These are phyloP conservation scores for Eupristina koningsbergeri DNA, from an alignment of 1,140 invertebrate species.

Conservation along the genomic window DNA sequence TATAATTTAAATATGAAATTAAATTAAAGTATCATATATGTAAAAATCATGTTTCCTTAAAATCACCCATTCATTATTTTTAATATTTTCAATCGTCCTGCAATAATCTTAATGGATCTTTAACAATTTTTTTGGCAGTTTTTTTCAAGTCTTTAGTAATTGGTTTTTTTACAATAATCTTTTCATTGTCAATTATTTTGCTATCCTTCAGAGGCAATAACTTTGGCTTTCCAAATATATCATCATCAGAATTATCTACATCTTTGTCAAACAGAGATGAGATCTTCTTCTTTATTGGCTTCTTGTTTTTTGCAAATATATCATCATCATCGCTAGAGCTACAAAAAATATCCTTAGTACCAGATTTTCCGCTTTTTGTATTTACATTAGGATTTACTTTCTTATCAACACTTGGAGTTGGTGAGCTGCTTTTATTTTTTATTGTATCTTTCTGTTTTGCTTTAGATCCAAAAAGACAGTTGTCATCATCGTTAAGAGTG, in stretches of 20 bases:
- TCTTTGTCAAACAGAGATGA: conserved; percentile 58
- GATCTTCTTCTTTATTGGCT: conserved; percentile 47
- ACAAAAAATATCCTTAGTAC: conserved; percentile 65
- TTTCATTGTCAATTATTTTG: conserved; percentile 20
- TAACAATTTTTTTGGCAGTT: conserved; percentile 67
- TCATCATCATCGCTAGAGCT: conserved; percentile 67
- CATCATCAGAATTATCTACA: conserved; percentile 54
- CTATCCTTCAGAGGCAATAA: conserved; percentile 41
- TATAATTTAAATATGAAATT: background rate
- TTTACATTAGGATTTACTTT: conserved; percentile 28
- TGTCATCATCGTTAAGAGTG: conserved; percentile 58
- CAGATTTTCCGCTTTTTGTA: conserved; percentile 54
- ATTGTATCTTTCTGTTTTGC: conserved; percentile 41
- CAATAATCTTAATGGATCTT: conserved; percentile 68
- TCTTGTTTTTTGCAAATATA: conserved; percentile 60
- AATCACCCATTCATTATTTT: conserved; percentile 25
- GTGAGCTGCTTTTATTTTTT: conserved; percentile 13
- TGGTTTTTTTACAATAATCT: conserved; percentile 59
- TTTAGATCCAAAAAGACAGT: conserved; percentile 59
- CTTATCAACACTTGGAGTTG: background rate
- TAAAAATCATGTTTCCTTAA: conserved; percentile 3
- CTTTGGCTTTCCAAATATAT: conserved; percentile 60
- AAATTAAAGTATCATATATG: background rate
- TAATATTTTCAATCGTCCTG: conserved; percentile 60
- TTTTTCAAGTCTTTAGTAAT: conserved; percentile 67